Base-by-base conservation (phyloP, 2,113 vertebrate genomes). In the Oncorhynchus clarkii region DNA sequence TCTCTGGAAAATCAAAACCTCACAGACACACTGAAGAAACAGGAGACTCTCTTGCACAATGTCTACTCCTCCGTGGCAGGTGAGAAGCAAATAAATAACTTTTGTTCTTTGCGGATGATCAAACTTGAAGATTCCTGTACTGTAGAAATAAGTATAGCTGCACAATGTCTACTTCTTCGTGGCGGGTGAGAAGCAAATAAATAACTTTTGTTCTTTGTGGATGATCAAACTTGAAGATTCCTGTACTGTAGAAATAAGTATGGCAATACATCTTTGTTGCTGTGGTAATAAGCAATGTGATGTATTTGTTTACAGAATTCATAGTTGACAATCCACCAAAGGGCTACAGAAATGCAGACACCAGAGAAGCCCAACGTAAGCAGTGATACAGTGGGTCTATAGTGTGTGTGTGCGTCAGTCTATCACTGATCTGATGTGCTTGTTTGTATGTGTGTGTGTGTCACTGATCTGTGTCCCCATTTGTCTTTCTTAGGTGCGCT, bases 1-100 rank as follows among this genome's bases (percentile, higher is more conserved):
- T 84, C 85, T 73, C 73, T 87, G 77, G 86, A 91, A 20, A 89
- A 89, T 66, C 86, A 88, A 73, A 77, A 2, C 0, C 77, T 91
- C 2, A 77, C 22, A 1, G 80, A 79, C 0, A 67, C 70, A 0
- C 20, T 88, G 80, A 69, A 88, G 2, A 78, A 76, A 14, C 81
- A 89, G 75, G 77, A 85, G 73, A 80, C 5, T 22, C 72, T 11
- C 0, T 29, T 81, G 48, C 70, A 82, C 62, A 59, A 73, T n/a
- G 72, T 87, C 60, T 82, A 81, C 51, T 80, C 86, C 34, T 70
- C 62, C 48, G 70, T 87, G 1, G 72, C 78, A 71, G 86, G 90
- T 89, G 26, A 82, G 64, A 70, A 48, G 45, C 2, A 24, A 31
- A 31, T 62, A 62, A 62, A 16, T 12, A 62, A 22, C 16, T 22